phyloP scores from a whole-genome alignment of 2,888 invertebrate species.

The Agrotis segetum region DNA sequence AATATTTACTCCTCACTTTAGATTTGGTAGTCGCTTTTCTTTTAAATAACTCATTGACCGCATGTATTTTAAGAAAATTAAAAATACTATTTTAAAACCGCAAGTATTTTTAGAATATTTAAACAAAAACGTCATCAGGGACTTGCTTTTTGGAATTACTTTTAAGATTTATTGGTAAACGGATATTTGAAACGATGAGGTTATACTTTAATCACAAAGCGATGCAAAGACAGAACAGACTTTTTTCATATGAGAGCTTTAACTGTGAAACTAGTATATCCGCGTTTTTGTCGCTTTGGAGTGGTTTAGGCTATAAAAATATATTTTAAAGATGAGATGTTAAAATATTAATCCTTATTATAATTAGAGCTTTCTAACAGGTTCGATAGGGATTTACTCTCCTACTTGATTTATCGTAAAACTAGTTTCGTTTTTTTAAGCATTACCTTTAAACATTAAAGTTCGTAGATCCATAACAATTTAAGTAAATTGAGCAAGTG shows the following conservation, averaged over 20 bases:
- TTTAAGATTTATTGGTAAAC: conserved; percentile 3
- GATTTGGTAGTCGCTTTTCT: not conserved
- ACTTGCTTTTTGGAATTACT: no score
- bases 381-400: not conserved
- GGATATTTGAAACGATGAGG: not conserved
- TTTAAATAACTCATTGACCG: not conserved
- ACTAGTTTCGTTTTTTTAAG: not conserved
- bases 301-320: not conserved
- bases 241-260: no score
- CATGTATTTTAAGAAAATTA: not conserved
- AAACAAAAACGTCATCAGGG: not conserved
- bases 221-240: no score
- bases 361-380: not conserved
- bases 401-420: not conserved
- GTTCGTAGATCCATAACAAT: not conserved
- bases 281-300: no score
- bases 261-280: no score
- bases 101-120: conserved; percentile 7
- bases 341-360: not conserved
- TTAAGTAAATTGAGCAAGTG: no score
- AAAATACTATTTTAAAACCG: no score
- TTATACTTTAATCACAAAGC: not conserved
- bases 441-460: not conserved
- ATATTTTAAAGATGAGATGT: not conserved
- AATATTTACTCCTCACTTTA: conserved; percentile 29